A percentile compares a stretch with the other conserved stretches of the same genome.
phyloP scores from a whole-genome alignment of 2,888 invertebrate genomes.

The Heliconius aoede region DNA sequence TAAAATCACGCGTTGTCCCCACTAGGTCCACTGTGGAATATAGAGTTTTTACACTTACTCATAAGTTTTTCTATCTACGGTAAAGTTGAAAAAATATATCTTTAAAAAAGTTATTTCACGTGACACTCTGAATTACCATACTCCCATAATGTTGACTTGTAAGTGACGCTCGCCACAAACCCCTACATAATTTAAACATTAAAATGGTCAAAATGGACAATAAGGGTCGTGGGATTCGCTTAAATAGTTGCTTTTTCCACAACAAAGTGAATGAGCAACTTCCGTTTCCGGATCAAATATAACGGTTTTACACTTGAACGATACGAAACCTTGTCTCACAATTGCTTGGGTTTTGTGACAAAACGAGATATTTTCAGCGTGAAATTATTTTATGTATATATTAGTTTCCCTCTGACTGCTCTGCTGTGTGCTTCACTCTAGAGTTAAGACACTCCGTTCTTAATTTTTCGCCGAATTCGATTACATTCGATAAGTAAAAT shows the following conservation, averaged over 20 bases:
- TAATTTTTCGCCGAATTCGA: no score
- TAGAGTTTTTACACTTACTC: no score
- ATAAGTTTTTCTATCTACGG: no score
- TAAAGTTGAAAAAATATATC: not conserved
- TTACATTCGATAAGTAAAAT: no score
- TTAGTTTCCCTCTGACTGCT: no score
- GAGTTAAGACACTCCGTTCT: no score
- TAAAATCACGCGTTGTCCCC: no score
- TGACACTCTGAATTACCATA: not conserved
- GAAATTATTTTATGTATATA: not conserved
- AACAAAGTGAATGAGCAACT: conserved; percentile 18
- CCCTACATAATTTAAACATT: conserved; percentile 31
- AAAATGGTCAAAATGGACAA: conserved; percentile 33
- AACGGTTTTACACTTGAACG: conserved; percentile 14
- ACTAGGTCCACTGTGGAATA: no score
- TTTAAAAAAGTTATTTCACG: not conserved
- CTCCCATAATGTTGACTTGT: conserved; percentile 3
- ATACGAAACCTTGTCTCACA: not conserved
- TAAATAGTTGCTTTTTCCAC: conserved; percentile 35
- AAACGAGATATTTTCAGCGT: not conserved
- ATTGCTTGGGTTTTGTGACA: not conserved
- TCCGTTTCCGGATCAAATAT: conserved; percentile 19
- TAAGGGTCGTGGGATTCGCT: conserved; percentile 27
- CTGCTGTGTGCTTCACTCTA: no score
- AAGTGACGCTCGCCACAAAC: conserved; percentile 11